A percentile compares a stretch with the other conserved stretches of the same genome.
phyloP scores from a whole-genome alignment of 2,113 vertebrate genomes.

The Sprattus sprattus region DNA sequence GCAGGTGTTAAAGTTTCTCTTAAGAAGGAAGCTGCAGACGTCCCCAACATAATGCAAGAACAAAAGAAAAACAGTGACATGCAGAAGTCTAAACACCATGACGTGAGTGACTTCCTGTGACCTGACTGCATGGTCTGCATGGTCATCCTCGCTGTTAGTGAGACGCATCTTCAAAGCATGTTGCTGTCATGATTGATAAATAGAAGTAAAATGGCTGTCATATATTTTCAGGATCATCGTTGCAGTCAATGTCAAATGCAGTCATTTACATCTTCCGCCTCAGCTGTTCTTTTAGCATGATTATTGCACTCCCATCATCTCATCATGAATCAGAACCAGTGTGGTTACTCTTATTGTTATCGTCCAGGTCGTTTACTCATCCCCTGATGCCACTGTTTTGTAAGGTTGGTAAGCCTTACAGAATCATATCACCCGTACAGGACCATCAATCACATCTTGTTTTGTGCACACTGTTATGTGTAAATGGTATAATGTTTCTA shows the following conservation, averaged over 20 bases:
- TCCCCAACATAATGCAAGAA: conserved; percentile 69
- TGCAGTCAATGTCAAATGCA: not conserved
- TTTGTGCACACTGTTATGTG: not conserved
- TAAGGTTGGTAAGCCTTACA: not conserved
- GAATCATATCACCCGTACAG: not conserved
- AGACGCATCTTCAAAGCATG: not conserved
- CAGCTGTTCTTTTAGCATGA: not conserved
- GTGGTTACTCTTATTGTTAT: not conserved
- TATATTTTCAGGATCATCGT: not conserved
- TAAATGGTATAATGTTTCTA: not conserved
- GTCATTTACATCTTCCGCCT: not conserved
- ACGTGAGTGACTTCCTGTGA: conserved; percentile 83
- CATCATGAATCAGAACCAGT: not conserved
- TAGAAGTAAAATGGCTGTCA: not conserved
- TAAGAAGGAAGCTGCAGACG: conserved; percentile 72
- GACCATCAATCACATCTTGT: not conserved
- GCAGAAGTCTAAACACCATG: conserved; percentile 80
- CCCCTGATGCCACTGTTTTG: not conserved
- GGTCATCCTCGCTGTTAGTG: conserved; percentile 53
- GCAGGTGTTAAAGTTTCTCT: conserved; percentile 66
- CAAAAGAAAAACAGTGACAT: conserved; percentile 72
- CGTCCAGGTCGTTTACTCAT: not conserved
- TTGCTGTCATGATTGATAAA: not conserved
- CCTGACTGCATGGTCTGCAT: conserved; percentile 34
- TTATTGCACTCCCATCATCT: not conserved